phyloP scores from a whole-genome alignment of 2,113 vertebrate species.

The Takifugu bimaculatus region DNA sequence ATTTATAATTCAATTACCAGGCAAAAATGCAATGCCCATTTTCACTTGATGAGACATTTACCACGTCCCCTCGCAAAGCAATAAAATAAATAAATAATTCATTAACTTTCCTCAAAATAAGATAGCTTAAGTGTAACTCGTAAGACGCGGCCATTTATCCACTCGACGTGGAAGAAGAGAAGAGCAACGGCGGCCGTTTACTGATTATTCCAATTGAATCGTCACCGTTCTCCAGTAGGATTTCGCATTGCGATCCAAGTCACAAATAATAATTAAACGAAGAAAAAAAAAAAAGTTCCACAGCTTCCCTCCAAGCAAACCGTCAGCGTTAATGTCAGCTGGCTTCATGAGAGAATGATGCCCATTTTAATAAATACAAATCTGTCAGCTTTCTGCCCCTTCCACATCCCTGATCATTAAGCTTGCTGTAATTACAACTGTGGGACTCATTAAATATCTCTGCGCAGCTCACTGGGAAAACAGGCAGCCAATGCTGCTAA shows the following conservation, averaged over 20 bases:
- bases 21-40: not conserved
- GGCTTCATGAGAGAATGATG: slow-evolving; percentile 42
- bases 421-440: slow-evolving; percentile 65
- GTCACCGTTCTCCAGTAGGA: slow-evolving; percentile 6
- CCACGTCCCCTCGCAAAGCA: not conserved
- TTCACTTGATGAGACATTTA: not conserved
- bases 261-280: slow-evolving; percentile 2
- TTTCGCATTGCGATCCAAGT: slow-evolving; percentile 32
- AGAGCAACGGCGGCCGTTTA: slow-evolving; percentile 21
- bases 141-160: slow-evolving; percentile 9
- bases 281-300: slow-evolving; percentile 19
- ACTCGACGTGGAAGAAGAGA: not conserved
- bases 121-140: slow-evolving; percentile 1
- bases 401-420: slow-evolving; percentile 60
- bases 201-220: slow-evolving; percentile 22
- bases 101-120: not conserved
- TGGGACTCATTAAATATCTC: slow-evolving; percentile 70
- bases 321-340: slow-evolving; percentile 21
- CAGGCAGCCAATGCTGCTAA: slow-evolving; percentile 54
- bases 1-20: not conserved
- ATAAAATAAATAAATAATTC: not conserved
- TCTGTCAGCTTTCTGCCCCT: slow-evolving; percentile 59
- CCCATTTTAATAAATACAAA: slow-evolving; percentile 63
- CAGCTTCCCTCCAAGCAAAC: slow-evolving; percentile 26
- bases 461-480: slow-evolving; percentile 34